Evolutionary conservation across 2,888 invertebrate genomes (phyloP), one percentile per base, ranked within the genome.

Genomic region (Mantis religiosa): DNA sequence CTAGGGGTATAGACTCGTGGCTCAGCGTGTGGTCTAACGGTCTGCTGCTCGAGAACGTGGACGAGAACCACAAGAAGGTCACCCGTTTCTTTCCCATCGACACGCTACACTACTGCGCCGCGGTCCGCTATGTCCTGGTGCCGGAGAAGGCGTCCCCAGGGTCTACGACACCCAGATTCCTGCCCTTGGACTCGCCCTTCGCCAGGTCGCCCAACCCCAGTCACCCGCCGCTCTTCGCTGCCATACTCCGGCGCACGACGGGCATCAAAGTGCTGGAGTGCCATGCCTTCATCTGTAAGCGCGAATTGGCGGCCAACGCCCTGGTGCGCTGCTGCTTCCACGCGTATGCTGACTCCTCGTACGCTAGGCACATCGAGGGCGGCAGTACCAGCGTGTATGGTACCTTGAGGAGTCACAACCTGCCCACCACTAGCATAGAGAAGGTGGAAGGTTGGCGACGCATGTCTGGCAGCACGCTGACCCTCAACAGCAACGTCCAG

Each of bases 251-350:
- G 87, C 95, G 99, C 91, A 99, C 99, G 85, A 97, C 97, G 87
- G 99, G 99, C 88, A 99, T 99, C 91, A 99, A 99, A 94, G 99
- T 99, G 89, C 95, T 99, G 90, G 99, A 99, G 94, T 99, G 99
- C 94, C 99, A 99, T 94, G 98, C 99, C 90, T 99, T 99, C 94
- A 98, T 99, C 92, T 98, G 99, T 94, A 98, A 98, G 91, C 96
- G 98, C 89, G 98, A 98, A 93, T 97, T 98, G 92, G 99, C 99
- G 85, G 99, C 99, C 90, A 98, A 99, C 93, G 99, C 99, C 91
- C 95, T 99, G 92, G 99, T 99, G 91, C 95, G 98, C 91, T 98
- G 98, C 93, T 99, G 98, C 94, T 99, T 99, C 94, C 99, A 99
- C 94, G 98, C 99, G 87, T 99, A 99, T 93, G 98, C 98, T 0